Percentiles rank a stretch among this genome's conserved stretches.
phyloP scores from a whole-genome alignment of 2,888 invertebrate species.

The Entomobrya multifasciata region DNA sequence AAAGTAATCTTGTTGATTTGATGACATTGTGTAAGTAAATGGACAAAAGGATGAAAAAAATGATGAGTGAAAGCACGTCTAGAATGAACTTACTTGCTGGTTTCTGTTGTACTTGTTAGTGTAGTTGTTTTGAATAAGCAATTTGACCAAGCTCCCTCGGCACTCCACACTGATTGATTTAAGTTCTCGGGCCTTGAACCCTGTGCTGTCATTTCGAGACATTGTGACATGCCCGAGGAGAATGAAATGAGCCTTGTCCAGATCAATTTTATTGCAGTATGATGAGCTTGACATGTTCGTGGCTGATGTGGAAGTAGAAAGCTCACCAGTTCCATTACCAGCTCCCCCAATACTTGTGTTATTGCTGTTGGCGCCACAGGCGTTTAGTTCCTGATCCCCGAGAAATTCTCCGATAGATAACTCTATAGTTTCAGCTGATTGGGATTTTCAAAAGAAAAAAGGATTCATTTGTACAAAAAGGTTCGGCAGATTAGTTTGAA shows the following conservation, averaged over 20 bases:
- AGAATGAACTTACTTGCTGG: slow-evolving; percentile 89
- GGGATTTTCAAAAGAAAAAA: slow-evolving; percentile 15
- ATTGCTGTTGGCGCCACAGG: too few species aligned
- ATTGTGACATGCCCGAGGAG: slow-evolving; percentile 89
- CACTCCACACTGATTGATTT: slow-evolving; percentile 92
- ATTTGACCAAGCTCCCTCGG: slow-evolving; percentile 89
- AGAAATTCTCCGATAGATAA: slow-evolving; percentile 85
- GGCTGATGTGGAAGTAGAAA: slow-evolving; percentile 24
- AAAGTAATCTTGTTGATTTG: neutral
- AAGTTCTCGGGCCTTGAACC: slow-evolving; percentile 90
- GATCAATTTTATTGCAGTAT: slow-evolving; percentile 81
- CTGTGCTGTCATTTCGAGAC: slow-evolving; percentile 89
- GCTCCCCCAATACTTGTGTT: slow-evolving; percentile 34
- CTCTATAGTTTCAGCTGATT: slow-evolving; percentile 87
- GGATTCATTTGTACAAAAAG: slow-evolving; percentile 47
- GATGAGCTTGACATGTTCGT: slow-evolving; percentile 46
- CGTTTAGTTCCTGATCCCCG: slow-evolving; percentile 71
- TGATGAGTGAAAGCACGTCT: too few species aligned
- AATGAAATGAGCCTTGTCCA: slow-evolving; percentile 84
- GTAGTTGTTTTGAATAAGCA: slow-evolving; percentile 92
- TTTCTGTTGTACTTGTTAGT: slow-evolving; percentile 89
- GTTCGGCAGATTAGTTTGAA: neutral
- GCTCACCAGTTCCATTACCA: slow-evolving; percentile 29
- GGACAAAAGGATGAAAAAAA: slow-evolving; percentile 3
- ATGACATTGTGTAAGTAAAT: neutral